Evolutionary conservation across 2,888 invertebrate genomes (phyloP).

Genomic region (Scelioninae gen. 1): DNA sequence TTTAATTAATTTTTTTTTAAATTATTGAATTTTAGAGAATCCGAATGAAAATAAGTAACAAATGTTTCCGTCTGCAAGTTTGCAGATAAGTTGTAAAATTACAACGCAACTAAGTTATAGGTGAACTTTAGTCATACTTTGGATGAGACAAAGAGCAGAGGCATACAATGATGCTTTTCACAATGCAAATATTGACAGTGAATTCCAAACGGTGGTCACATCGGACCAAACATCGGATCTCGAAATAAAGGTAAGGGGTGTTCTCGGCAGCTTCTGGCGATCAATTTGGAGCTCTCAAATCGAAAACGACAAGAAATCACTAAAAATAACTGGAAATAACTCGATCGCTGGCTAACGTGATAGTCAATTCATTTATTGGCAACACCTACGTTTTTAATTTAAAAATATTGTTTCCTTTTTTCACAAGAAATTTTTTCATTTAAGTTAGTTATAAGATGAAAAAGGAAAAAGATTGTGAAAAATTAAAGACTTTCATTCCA

Average conservation of each 20-base stretch:
- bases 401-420: background rate
- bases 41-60: background rate
- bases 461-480: too few relatives aligned
- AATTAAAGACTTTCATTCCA: too few relatives aligned
- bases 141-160: conserved; percentile 61
- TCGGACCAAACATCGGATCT: conserved; percentile 47
- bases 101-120: conserved; percentile 44
- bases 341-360: conserved; percentile 36
- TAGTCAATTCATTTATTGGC: conserved; percentile 44
- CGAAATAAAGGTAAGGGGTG: conserved; percentile 66
- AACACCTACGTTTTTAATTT: conserved; percentile 7
- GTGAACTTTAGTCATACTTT: conserved; percentile 59
- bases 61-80: conserved; percentile 9
- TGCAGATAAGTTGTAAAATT: conserved; percentile 26
- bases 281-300: conserved; percentile 55
- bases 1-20: too few relatives aligned
- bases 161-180: conserved; percentile 64
- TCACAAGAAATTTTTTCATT: background rate
- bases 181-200: conserved; percentile 69
- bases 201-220: conserved; percentile 41
- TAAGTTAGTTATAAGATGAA: too few relatives aligned
- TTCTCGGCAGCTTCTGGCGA: conserved; percentile 46
- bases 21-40: too few relatives aligned
- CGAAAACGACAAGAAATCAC: conserved; percentile 62
- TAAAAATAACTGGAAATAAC: conserved; percentile 66